Conservation (phyloP, 2,113 vertebrate species). For the Apistogramma diplotaenia region DNA sequence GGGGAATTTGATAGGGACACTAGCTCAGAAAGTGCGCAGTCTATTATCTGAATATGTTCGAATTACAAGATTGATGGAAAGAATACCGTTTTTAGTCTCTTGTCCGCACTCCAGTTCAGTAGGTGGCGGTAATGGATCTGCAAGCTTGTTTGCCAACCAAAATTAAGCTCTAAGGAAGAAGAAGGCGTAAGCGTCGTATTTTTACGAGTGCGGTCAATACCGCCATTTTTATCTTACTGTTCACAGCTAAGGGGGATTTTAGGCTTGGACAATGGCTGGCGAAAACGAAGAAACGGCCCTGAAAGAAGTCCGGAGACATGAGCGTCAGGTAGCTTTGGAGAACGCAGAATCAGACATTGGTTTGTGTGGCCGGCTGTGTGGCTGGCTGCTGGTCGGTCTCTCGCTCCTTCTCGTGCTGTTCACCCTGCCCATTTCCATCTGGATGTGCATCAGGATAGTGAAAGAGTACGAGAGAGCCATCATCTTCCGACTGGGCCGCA, state of each 20-base stretch:
- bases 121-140: no score
- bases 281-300: not conserved
- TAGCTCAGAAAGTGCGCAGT: no score
- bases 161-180: no score
- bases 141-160: no score
- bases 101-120: no score
- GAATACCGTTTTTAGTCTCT: no score
- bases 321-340: conserved; percentile 54
- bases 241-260: not conserved
- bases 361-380: conserved; percentile 84
- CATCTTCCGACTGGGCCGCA: conserved; percentile 19
- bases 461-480: conserved; percentile 34
- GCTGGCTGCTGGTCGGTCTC: conserved; percentile 77
- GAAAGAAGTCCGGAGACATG: not conserved
- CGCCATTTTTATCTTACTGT: not conserved
- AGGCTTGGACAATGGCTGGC: not conserved
- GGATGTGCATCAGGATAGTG: conserved; percentile 90
- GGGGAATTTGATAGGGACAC: no score
- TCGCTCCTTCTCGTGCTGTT: not conserved
- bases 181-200: no score
- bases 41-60: no score
- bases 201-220: not conserved
- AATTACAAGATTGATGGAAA: no score
- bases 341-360: conserved; percentile 68
- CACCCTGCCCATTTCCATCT: conserved; percentile 89